These are phyloP conservation scores for Drosophila equinoxialis DNA, from an alignment of 1,140 invertebrate species.

Conservation along the genomic window DNA sequence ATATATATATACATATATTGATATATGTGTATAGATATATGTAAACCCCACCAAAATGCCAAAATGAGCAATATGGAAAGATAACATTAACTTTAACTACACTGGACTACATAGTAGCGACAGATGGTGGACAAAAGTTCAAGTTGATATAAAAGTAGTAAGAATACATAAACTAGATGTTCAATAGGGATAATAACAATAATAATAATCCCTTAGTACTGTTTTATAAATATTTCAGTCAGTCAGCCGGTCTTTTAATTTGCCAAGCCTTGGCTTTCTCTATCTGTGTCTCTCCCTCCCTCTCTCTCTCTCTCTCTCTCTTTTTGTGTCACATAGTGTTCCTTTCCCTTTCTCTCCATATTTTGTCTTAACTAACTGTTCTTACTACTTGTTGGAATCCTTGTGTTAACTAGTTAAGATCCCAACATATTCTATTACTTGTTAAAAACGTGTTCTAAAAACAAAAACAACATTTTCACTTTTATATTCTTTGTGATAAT, in stretches of 20 bases:
- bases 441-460: background rate
- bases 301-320: no score
- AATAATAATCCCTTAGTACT: background rate
- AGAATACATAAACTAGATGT: background rate
- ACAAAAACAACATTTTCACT: background rate
- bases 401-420: constrained; percentile 14
- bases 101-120: constrained; percentile 10
- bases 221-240: background rate
- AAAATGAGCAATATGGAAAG: constrained; percentile 7
- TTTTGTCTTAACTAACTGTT: background rate
- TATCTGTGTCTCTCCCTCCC: no score
- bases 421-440: background rate
- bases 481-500: constrained; percentile 6
- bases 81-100: constrained; percentile 11
- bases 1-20: constrained; percentile 39
- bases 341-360: no score
- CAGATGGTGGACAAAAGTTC: constrained; percentile 5
- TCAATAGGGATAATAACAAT: background rate
- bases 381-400: background rate
- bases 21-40: constrained; percentile 3
- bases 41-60: constrained; percentile 4
- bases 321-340: background rate
- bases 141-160: background rate
- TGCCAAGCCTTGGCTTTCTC: no score
- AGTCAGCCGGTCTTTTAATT: background rate